A percentile compares a stretch with the other conserved stretches of the same genome.
phyloP scores from a whole-genome alignment of 2,113 vertebrate genomes.

The Thunnus maccoyii region DNA sequence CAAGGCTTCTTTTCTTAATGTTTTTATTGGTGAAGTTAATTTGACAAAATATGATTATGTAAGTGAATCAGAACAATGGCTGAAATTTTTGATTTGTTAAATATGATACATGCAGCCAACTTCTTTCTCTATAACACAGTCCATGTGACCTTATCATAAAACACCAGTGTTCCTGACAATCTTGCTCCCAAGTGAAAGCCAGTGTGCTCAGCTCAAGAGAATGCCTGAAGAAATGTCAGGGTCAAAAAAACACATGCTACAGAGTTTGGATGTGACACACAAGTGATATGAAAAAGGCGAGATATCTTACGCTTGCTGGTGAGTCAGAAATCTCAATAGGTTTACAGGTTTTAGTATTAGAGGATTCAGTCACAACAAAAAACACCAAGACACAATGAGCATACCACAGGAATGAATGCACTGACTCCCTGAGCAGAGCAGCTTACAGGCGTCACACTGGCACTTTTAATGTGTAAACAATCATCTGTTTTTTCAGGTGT shows the following conservation, averaged over 20 bases:
- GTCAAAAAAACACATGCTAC: conserved; percentile 3
- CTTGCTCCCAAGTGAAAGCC: conserved; percentile 8
- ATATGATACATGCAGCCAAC: conserved; percentile 2
- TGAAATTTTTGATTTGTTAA: neutral
- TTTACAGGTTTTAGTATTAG: conserved; percentile 1
- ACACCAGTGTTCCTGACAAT: conserved; percentile 22
- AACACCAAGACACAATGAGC: neutral
- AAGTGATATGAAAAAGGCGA: conserved; percentile 3
- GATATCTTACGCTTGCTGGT: neutral
- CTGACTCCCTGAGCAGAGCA: neutral
- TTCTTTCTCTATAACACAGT: conserved; percentile 1
- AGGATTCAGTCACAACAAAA: neutral
- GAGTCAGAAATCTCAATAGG: neutral
- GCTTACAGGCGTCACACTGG: neutral
- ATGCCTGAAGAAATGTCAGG: conserved; percentile 20
- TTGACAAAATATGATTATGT: neutral
- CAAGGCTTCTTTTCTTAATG: neutral
- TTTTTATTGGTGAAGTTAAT: neutral
- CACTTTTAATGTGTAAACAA: too few relatives aligned
- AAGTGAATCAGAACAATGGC: neutral
- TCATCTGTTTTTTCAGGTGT: too few relatives aligned
- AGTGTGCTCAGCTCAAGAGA: neutral
- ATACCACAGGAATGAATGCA: neutral
- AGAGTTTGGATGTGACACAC: conserved; percentile 12
- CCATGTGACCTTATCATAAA: conserved; percentile 40